A percentile compares a stretch with the other conserved stretches of the same genome.
These are phyloP conservation scores for Zaprionus nigranus DNA, from an alignment of 1,140 invertebrate species.

Conservation along the genomic window DNA sequence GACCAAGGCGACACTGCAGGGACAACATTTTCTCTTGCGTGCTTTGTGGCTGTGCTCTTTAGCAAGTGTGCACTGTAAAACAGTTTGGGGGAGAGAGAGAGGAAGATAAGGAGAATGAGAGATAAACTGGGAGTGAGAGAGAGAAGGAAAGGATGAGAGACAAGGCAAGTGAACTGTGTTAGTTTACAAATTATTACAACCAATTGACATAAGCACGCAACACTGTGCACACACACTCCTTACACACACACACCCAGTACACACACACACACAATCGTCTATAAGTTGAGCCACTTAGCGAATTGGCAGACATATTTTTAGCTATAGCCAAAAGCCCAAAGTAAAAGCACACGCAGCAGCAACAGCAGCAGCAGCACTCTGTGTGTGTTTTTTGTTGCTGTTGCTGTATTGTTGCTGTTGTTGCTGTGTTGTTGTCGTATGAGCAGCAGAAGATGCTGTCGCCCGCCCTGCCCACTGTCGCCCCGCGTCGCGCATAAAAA, in stretches of 20 bases:
- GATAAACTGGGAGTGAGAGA: no score
- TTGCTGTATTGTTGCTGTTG: not conserved
- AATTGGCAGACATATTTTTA: conserved; percentile 81
- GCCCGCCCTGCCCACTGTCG: not conserved
- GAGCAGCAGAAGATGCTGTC: conserved; percentile 11
- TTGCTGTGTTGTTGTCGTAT: not conserved
- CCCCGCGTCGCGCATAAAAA: conserved; percentile 33
- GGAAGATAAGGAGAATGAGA: no score
- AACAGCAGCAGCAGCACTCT: conserved; percentile 7
- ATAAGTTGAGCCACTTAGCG: conserved; percentile 71
- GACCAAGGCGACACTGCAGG: no score
- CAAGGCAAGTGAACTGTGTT: not conserved
- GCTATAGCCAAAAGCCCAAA: conserved; percentile 55
- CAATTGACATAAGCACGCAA: conserved; percentile 9
- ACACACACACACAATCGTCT: not conserved
- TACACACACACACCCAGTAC: not conserved
- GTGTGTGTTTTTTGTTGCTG: not conserved
- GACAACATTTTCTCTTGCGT: no score
- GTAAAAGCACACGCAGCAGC: conserved; percentile 55
- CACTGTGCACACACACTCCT: conserved; percentile 9
- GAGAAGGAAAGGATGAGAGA: no score
- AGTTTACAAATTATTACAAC: not conserved
- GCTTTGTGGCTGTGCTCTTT: no score
- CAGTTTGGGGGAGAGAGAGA: no score
- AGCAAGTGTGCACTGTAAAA: no score